Base-by-base conservation (phyloP, 2,888 invertebrate genomes). In the Aporophyla nigra region DNA sequence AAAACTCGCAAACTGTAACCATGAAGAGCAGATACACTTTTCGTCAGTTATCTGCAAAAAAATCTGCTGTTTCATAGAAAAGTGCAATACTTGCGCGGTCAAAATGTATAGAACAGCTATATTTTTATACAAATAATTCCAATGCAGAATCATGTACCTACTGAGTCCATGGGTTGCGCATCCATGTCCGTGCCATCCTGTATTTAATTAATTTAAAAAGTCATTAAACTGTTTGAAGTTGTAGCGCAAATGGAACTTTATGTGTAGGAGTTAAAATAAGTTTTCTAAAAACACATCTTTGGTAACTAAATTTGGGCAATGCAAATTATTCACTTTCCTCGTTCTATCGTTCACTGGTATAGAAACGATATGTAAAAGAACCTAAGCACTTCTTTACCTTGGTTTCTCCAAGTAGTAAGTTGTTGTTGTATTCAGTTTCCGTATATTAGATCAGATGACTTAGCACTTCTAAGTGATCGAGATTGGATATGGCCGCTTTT, bases 361-460 rank as follows among this genome's bases (percentile, higher is more conserved):
- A 58, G 33, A 56, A 56, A 67, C 16, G 33, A 33, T 5, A n/a
- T 33, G 2, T 14, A 14, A 54, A 40, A 56, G 33, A 27, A 6
- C 1, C 40, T 9, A n/a, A 54, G 53, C 51, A 81, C 56, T 74
- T 33, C 56, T 74, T 5, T 61, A 53, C 53, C 49, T 80, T 62
- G 49, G n/a, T 72, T 49, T 19, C 19, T 7, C 58, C 9, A 74
- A 74, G 58, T 46, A 75, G 58, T 14, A 77, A n/a, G 53, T 46
- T 51, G 58, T 59, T 74, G 16, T 46, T 54, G 40, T 10, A 27
- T 49, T 19, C 40, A 73, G 51, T 72, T 73, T 65, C 14, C 19
- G 53, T 61, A 61, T 74, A 86, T 74, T 78, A 61, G 51, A 86
- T 83, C 86, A 71, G 86, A 74, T 78, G 69, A 46, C 79, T 78